Percentiles rank a stretch among this genome's conserved stretches.
Conservation (phyloP, 1,140 invertebrate genomes). For the Mya arenaria region DNA sequence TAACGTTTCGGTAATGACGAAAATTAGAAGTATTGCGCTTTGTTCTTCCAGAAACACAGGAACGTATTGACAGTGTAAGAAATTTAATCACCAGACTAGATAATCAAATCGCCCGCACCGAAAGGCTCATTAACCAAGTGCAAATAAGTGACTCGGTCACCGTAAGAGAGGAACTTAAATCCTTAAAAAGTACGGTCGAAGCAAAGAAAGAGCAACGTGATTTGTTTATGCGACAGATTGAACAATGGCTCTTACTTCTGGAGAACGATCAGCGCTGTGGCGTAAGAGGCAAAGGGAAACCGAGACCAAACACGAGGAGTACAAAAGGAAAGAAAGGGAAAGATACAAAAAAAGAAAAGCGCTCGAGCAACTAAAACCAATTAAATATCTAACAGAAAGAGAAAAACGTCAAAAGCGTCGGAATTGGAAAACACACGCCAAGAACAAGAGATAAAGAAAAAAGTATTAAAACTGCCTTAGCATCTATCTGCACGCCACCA, state of each 20-base stretch:
- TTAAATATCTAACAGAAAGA: neutral
- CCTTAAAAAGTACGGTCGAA: neutral
- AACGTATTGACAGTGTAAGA: neutral
- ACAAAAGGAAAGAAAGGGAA: conserved; percentile 27
- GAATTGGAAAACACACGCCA: neutral
- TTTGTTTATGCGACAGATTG: neutral
- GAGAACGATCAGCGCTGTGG: conserved; percentile 18
- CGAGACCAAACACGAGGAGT: conserved; percentile 6
- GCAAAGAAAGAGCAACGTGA: neutral
- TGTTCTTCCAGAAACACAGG: neutral
- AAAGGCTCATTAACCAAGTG: neutral
- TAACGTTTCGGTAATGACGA: too few relatives aligned
- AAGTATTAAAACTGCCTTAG: neutral
- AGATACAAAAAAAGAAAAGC: conserved; percentile 20
- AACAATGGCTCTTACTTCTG: conserved; percentile 13
- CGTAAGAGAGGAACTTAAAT: neutral
- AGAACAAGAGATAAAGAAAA: neutral
- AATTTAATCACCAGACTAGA: neutral
- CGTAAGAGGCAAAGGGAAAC: conserved; percentile 8
- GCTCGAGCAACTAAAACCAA: neutral
- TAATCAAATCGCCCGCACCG: neutral
- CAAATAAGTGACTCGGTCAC: neutral
- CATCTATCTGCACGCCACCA: neutral
- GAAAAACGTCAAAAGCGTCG: neutral
- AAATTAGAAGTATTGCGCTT: too few relatives aligned